Conservation (phyloP, 2,888 invertebrate species). For the Agrochola lychnidis region DNA sequence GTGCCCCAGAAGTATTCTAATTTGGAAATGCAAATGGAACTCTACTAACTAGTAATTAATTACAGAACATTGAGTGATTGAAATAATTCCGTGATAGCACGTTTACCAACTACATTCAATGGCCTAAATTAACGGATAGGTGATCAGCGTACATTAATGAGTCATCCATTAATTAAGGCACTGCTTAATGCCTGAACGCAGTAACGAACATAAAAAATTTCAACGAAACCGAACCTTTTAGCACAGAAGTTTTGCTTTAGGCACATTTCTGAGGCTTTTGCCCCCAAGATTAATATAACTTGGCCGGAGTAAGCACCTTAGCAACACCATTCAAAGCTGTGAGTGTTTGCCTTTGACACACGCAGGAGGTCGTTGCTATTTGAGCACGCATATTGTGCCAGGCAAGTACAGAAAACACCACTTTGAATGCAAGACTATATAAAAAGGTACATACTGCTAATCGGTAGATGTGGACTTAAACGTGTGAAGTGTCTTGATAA, state of each 20-base stretch:
- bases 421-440: constrained; percentile 50
- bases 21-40: constrained; percentile 5
- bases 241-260: constrained; percentile 14
- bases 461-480: constrained; percentile 11
- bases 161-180: constrained; percentile 41
- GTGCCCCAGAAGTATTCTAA: background rate
- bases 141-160: constrained; percentile 45
- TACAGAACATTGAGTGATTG: constrained; percentile 29
- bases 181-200: constrained; percentile 10
- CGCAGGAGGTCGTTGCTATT: constrained; percentile 69
- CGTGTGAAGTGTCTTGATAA: constrained; percentile 24
- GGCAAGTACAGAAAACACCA: constrained; percentile 53
- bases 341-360: constrained; percentile 72
- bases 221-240: constrained; percentile 20
- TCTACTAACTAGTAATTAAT: constrained; percentile 3
- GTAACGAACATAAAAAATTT: constrained; percentile 21
- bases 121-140: constrained; percentile 44
- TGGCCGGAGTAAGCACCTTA: constrained; percentile 56
- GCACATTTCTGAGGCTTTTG: constrained; percentile 54
- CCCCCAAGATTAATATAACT: constrained; percentile 63
- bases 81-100: constrained; percentile 19
- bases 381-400: constrained; percentile 58
- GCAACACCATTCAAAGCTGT: constrained; percentile 58
- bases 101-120: constrained; percentile 23
- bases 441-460: constrained; percentile 22